phyloP scores from a whole-genome alignment of 2,113 vertebrate genomes.

The Oryzias celebensis region DNA sequence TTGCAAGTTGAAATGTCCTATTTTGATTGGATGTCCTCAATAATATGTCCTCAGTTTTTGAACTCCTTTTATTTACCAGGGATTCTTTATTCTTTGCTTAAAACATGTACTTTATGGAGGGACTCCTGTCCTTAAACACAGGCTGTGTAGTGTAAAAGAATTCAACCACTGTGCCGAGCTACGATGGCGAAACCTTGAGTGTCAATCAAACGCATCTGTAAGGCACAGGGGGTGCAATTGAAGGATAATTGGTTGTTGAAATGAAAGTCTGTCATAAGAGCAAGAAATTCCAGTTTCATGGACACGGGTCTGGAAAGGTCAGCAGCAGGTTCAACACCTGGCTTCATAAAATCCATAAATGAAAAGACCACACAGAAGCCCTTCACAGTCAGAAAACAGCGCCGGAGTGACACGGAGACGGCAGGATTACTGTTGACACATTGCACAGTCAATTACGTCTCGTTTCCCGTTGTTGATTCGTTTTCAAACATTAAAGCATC shows the following conservation, averaged over 20 bases:
- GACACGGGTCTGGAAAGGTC: slow-evolving; percentile 52
- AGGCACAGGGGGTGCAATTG: slow-evolving; percentile 54
- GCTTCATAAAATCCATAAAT: slow-evolving; percentile 43
- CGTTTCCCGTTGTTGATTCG: slow-evolving; percentile 20
- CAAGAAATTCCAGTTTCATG: slow-evolving; percentile 71
- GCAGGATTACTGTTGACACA: slow-evolving; percentile 21
- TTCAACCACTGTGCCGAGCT: slow-evolving; percentile 28
- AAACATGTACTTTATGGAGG: no score
- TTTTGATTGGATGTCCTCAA: no score
- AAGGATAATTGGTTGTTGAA: slow-evolving; percentile 74
- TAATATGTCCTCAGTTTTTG: no score
- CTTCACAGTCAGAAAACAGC: slow-evolving; percentile 14
- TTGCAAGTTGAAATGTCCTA: no score
- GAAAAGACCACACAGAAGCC: slow-evolving; percentile 23
- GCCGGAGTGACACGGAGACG: neutral
- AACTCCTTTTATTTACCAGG: no score
- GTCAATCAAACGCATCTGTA: slow-evolving; percentile 57
- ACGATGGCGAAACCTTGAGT: slow-evolving; percentile 48
- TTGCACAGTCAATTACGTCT: slow-evolving; percentile 17
- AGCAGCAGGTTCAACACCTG: slow-evolving; percentile 45
- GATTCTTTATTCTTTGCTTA: no score
- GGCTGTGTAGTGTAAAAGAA: slow-evolving; percentile 20
- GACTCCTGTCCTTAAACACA: slow-evolving; percentile 33
- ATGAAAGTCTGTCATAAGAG: slow-evolving; percentile 62
- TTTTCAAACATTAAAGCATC: slow-evolving; percentile 11